Evolutionary conservation across 1,140 invertebrate species (phyloP), one percentile per base, ranked within the genome.

Genomic region (Diplogasteroides magnus): DNA sequence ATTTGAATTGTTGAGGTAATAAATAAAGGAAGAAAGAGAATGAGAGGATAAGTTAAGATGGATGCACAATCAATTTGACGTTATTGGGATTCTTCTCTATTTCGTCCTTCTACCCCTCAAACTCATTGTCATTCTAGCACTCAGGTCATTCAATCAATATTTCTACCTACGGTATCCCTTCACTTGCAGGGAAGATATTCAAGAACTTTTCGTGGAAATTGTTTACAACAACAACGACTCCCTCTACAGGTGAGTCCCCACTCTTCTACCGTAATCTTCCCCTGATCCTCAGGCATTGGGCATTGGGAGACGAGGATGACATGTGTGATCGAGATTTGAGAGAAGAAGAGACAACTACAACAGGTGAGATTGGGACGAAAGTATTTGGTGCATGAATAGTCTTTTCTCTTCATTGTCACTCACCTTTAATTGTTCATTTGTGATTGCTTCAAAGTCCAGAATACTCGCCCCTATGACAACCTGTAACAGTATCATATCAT

Each of bases 401-500:
- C 19, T 19, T 48, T 11, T 48, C 6, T 19, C 37, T 19, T 48
- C n/a, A n/a, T 29, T 68, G 23, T 48, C 37, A 48, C 75, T 70
- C 26, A 77, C 72, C 72, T 77, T 72, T 64, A 71, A 31, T 25
- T 87, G 82, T 48, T 89, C 88, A 31, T 87, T 84, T 28, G 90
- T 81, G 72, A 88, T 87, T 37, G 89, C 86, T 1, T 89, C 87
- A 60, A 89, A 88, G 83, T 94, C 92, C 37, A 92, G 82, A 72
- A 90, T 88, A 3, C 90, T 88, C 14, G 90, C 91, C 15, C 92
- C 92, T 72, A 93, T 88, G n/a, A 93, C 89, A 11, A 48, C 37
- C 37, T 48, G 37, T 48, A 48, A 48, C 19, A 6, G 37, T 48
- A 48, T 19, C 19, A 48, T 6, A 48, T 48, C 6, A 19, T 11